Evolutionary conservation across 2,113 vertebrate genomes (phyloP).

Genomic region (Tauraco erythrolophus): DNA sequence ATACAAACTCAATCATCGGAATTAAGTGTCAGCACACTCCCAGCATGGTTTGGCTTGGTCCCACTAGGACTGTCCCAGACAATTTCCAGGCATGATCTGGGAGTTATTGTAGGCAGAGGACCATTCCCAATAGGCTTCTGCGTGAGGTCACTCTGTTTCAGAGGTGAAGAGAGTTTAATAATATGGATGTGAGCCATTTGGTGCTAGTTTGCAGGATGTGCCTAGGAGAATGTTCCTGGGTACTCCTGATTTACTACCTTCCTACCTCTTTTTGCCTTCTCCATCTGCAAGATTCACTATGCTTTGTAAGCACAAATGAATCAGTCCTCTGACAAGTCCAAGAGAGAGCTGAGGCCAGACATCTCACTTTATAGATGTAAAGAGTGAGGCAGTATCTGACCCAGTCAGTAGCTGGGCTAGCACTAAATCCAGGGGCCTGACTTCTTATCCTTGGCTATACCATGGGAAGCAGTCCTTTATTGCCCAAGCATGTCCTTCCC

Average conservation of each 20-base stretch:
- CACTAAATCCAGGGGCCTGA: not conserved
- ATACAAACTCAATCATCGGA: not conserved
- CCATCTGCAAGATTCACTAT: slow-evolving; percentile 20
- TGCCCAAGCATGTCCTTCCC: not conserved
- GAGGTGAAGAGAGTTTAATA: slow-evolving; percentile 20
- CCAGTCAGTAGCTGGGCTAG: not conserved
- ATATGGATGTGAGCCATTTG: not conserved
- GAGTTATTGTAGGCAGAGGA: not conserved
- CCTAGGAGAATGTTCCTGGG: not conserved
- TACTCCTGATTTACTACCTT: slow-evolving; percentile 26
- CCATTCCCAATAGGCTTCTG: not conserved
- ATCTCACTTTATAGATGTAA: not conserved
- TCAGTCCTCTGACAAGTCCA: not conserved
- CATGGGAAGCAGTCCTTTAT: not conserved
- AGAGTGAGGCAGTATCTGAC: not conserved
- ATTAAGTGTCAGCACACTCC: not conserved
- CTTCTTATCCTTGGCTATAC: not conserved
- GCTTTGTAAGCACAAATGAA: slow-evolving; percentile 42
- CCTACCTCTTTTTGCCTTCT: slow-evolving; percentile 3
- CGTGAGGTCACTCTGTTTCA: not conserved
- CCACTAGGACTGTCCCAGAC: not conserved
- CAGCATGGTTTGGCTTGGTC: not conserved
- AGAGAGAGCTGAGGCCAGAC: not conserved
- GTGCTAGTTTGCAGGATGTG: not conserved
- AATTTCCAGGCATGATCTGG: not conserved